Conservation (phyloP, 1,140 invertebrate genomes). For the Dendrolimus kikuchii region DNA sequence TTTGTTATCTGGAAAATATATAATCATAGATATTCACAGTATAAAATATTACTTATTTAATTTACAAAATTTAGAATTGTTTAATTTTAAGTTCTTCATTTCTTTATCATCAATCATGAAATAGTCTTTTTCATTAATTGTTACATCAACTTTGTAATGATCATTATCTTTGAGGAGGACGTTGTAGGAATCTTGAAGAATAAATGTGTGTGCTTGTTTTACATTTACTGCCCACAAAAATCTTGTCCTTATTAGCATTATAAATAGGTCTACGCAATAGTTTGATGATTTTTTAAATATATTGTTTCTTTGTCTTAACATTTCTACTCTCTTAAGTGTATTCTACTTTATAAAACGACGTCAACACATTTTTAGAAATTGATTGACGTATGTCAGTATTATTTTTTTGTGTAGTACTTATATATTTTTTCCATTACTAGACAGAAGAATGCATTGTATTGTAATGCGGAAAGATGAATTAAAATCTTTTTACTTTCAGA, state of each 20-base stretch:
- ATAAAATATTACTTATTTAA: conserved; percentile 13
- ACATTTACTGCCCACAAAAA: background rate
- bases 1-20: too few species aligned
- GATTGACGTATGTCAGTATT: too few species aligned
- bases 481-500: conserved; percentile 39
- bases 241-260: too few species aligned
- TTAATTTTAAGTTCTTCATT: conserved; percentile 6
- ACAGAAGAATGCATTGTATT: background rate
- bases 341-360: too few species aligned
- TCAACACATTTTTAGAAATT: too few species aligned
- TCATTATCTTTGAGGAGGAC: conserved; percentile 18
- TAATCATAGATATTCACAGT: too few species aligned
- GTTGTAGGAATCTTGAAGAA: conserved; percentile 15
- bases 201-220: conserved; percentile 2
- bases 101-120: conserved; percentile 16
- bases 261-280: too few species aligned
- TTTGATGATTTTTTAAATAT: too few species aligned
- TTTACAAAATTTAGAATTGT: conserved; percentile 7
- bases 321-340: too few species aligned
- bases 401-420: background rate
- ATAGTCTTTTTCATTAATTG: conserved; percentile 19
- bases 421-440: background rate
- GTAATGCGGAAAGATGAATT: background rate
- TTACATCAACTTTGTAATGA: conserved; percentile 20
- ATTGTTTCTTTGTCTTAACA: too few species aligned